Evolutionary conservation across 2,113 vertebrate species (phyloP).

Genomic region (Blennius ocellaris): DNA sequence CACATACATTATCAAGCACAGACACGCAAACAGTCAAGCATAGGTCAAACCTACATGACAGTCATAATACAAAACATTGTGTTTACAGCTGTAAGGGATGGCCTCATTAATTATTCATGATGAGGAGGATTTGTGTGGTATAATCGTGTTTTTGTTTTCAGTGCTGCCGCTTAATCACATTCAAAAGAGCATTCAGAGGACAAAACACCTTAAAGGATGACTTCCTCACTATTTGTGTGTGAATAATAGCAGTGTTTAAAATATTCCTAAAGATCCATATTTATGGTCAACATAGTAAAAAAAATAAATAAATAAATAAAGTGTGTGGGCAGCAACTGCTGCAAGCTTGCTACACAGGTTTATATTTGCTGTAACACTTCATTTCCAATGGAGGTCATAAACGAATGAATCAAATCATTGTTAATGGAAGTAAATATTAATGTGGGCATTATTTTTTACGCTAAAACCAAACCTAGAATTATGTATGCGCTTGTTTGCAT

Average conservation of each 20-base stretch:
- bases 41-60: conserved; percentile 3
- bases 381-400: background rate
- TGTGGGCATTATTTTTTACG: background rate
- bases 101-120: conserved; percentile 41
- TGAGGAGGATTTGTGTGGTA: conserved; percentile 40
- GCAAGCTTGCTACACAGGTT: background rate
- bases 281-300: too few species aligned
- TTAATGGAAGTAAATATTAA: conserved; percentile 6
- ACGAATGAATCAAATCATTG: conserved; percentile 7
- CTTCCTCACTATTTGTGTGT: background rate
- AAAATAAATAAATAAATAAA: too few species aligned
- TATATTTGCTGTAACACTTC: background rate
- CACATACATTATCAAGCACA: conserved; percentile 7
- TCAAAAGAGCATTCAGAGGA: conserved; percentile 40
- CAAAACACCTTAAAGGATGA: conserved; percentile 29
- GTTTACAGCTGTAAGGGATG: conserved; percentile 33
- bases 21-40: conserved; percentile 15
- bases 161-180: conserved; percentile 9
- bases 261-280: too few species aligned
- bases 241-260: too few species aligned
- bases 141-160: conserved; percentile 49
- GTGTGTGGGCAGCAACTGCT: too few species aligned
- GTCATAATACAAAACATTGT: conserved; percentile 10
- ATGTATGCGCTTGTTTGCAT: background rate
- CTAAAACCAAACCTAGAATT: background rate